Evolutionary conservation across 35 echinoderm and acorn worm genomes (phyloP).

Genomic region (Eucidaris tribuloides): DNA sequence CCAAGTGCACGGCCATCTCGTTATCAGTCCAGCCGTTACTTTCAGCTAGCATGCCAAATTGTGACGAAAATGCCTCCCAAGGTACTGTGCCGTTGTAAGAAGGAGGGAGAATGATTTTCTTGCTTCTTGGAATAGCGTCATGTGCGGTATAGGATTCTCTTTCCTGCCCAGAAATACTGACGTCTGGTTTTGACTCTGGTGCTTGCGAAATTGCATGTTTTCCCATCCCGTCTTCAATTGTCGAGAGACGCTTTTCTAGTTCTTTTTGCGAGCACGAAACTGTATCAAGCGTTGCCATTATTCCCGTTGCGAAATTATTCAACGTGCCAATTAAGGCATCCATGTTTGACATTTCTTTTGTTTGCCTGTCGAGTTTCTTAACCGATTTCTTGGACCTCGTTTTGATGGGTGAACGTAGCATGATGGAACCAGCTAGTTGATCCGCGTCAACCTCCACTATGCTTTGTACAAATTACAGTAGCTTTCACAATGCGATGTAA

Average conservation of each 20-base stretch:
- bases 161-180: too few species aligned
- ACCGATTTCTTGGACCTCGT: not conserved
- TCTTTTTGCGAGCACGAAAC: not conserved
- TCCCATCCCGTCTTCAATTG: not conserved
- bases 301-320: not conserved
- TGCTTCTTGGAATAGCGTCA: too few species aligned
- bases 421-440: not conserved
- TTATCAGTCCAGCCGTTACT: too few species aligned
- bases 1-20: too few species aligned
- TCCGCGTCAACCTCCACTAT: not conserved
- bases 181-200: not conserved
- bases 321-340: not conserved
- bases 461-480: too few species aligned
- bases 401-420: not conserved
- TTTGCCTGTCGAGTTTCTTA: not conserved
- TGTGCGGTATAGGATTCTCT: too few species aligned
- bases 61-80: slow-evolving; percentile 16
- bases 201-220: not conserved
- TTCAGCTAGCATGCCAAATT: slow-evolving; percentile 22
- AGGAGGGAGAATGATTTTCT: too few species aligned
- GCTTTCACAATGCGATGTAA: too few species aligned
- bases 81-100: too few species aligned
- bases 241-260: not conserved
- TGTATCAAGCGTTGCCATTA: not conserved
- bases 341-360: not conserved